These are phyloP conservation scores for Tetrao urogallus DNA, from an alignment of 2,113 vertebrate genomes.

Conservation along the genomic window DNA sequence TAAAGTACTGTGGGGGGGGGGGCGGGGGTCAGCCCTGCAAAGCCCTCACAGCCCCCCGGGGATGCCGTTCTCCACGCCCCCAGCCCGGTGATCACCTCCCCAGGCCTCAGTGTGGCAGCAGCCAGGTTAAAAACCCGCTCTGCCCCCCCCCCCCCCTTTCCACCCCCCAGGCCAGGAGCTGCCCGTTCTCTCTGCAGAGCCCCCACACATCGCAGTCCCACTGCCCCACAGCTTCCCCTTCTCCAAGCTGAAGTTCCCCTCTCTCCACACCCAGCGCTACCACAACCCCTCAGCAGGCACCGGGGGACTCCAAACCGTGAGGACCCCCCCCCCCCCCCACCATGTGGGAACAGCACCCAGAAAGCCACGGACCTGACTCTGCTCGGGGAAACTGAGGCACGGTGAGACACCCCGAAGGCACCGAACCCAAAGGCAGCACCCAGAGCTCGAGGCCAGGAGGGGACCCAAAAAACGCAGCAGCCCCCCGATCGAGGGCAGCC, in stretches of 20 bases:
- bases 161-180: neutral
- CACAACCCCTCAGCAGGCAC: neutral
- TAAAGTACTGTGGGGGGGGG: too few relatives aligned
- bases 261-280: neutral
- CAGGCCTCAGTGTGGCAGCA: neutral
- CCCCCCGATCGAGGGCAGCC: neutral
- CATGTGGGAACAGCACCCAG: neutral
- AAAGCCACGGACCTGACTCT: too few relatives aligned
- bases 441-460: neutral
- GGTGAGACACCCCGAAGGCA: neutral
- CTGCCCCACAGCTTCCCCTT: constrained; percentile 13
- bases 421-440: neutral
- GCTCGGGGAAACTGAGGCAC: neutral
- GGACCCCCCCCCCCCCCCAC: accelerated
- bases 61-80: too few relatives aligned
- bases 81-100: neutral
- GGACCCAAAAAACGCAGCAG: neutral
- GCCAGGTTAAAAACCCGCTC: neutral
- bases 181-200: neutral
- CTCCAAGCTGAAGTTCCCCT: neutral
- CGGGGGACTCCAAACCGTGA: neutral
- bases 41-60: neutral
- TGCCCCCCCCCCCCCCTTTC: neutral
- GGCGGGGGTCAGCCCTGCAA: neutral
- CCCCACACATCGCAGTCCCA: neutral